A percentile compares a stretch with the other conserved stretches of the same genome.
Evolutionary conservation across 92 coral and sea anemone species (phyloP).

Genomic region (Heteractis magnifica): DNA sequence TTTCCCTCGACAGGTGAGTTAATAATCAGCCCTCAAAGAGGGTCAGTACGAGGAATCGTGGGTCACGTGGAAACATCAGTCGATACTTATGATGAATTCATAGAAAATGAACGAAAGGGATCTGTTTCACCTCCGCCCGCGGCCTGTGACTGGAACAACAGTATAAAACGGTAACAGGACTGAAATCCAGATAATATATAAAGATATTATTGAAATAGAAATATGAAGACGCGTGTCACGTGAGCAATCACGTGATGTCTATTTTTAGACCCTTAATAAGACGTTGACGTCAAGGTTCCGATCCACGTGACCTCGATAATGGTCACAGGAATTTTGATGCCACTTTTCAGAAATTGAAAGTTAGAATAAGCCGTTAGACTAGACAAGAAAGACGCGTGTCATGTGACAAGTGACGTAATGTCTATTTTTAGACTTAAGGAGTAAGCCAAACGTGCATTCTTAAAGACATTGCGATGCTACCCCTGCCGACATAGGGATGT

Average conservation of each 20-base stretch:
- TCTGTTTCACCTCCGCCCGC: conserved; percentile 31
- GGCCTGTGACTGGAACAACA: conserved; percentile 16
- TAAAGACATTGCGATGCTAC: neutral
- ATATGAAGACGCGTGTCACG: neutral
- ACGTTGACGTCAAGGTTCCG: neutral
- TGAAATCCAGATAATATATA: neutral
- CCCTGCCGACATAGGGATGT: neutral
- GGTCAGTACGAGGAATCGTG: conserved; percentile 92
- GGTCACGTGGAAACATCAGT: conserved; percentile 92
- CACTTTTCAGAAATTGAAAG: neutral
- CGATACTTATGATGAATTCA: conserved; percentile 74
- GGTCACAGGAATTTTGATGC: neutral
- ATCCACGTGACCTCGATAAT: neutral
- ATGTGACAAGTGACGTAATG: neutral
- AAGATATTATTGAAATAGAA: neutral
- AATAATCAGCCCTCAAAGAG: conserved; percentile 83
- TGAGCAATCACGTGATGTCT: neutral
- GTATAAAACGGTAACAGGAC: neutral
- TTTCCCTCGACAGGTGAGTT: conserved; percentile 61
- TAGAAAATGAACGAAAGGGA: conserved; percentile 47
- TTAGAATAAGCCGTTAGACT: neutral
- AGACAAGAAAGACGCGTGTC: neutral
- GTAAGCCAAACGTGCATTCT: neutral
- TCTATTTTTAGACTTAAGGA: neutral
- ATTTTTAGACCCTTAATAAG: neutral